phyloP scores from a whole-genome alignment of 2,797 vertebrate species.

The Erethizon dorsatum region DNA sequence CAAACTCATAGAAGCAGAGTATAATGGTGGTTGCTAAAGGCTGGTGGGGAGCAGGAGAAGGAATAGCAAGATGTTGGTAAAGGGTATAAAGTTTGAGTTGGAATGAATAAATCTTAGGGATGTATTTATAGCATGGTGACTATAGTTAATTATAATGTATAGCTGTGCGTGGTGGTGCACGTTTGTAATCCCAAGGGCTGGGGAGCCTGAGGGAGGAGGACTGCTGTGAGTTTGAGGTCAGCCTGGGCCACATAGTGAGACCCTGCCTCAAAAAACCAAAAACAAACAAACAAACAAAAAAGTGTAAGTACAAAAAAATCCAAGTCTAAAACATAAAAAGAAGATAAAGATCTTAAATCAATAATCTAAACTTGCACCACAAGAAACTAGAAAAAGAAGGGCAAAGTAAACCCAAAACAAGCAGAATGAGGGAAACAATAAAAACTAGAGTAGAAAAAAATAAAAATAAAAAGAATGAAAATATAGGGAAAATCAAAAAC shows the following conservation, averaged over 20 bases:
- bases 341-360: background rate
- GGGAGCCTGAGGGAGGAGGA: background rate
- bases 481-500: background rate
- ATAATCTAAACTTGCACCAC: background rate
- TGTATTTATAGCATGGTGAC: background rate
- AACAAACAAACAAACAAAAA: background rate
- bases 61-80: background rate
- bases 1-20: background rate
- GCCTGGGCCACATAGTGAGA: background rate
- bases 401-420: background rate
- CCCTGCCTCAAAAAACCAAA: background rate
- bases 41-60: background rate
- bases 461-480: background rate
- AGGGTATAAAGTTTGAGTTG: background rate
- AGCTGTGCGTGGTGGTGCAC: background rate
- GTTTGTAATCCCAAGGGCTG: background rate
- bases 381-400: background rate
- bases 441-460: background rate
- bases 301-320: background rate
- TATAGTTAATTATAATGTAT: background rate
- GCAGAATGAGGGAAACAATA: background rate
- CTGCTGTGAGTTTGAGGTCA: background rate
- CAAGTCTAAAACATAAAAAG: background rate
- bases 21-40: background rate
- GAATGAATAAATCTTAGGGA: background rate